Evolutionary conservation across 2,113 vertebrate genomes (phyloP).

Genomic region (Pachyramphus minor): DNA sequence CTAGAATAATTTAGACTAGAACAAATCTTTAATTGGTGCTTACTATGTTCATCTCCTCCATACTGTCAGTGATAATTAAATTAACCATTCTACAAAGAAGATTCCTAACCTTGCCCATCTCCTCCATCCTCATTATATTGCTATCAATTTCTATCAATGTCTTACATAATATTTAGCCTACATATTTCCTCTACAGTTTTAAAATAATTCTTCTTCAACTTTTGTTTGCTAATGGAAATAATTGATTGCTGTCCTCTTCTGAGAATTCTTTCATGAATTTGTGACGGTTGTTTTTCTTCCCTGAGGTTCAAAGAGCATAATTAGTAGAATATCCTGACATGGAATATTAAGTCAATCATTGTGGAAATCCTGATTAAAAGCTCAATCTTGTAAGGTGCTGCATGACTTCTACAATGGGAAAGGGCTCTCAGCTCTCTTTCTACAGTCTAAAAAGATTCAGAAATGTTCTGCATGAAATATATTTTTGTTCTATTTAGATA

Average conservation of each 20-base stretch:
- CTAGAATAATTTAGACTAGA: neutral
- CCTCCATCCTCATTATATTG: neutral
- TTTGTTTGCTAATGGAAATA: constrained; percentile 28
- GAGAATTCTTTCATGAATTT: neutral
- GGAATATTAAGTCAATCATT: neutral
- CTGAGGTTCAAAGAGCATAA: neutral
- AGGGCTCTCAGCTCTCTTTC: neutral
- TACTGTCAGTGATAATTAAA: neutral
- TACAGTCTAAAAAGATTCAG: neutral
- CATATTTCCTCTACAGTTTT: neutral
- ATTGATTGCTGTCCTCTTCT: neutral
- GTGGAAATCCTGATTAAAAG: neutral
- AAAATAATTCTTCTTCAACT: neutral
- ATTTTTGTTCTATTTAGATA: neutral
- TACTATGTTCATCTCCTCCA: neutral
- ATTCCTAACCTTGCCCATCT: neutral
- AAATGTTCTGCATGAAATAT: neutral
- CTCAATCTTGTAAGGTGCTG: neutral
- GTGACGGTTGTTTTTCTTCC: neutral
- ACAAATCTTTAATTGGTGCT: neutral
- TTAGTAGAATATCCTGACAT: neutral
- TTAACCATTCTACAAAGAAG: neutral
- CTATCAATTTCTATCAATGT: neutral
- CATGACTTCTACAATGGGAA: neutral
- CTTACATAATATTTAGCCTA: neutral